Conservation (phyloP, 92 coral and sea anemone species). For the Anthopleura xanthogrammica region DNA sequence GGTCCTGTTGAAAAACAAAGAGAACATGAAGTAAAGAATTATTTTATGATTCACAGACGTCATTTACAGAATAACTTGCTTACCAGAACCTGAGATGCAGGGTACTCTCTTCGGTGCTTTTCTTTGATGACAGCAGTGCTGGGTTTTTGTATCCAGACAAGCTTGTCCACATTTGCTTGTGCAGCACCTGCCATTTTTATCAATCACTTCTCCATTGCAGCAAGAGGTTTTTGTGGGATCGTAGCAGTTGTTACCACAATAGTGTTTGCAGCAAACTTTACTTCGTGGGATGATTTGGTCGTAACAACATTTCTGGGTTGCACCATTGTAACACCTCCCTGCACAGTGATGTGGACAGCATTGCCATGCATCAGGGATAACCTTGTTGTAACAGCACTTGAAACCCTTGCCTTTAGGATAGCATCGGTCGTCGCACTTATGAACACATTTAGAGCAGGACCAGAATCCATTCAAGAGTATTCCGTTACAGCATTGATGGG, state of each 20-base stretch:
- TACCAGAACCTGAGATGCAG: background rate
- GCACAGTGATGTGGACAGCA: background rate
- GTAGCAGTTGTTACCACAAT: constrained; percentile 1
- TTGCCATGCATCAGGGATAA: background rate
- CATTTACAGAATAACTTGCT: background rate
- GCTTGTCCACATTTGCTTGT: background rate
- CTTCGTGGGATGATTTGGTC: background rate
- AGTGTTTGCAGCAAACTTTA: background rate
- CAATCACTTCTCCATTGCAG: background rate
- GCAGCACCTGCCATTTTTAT: background rate
- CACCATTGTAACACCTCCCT: background rate
- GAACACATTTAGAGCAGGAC: background rate
- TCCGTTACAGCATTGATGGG: background rate
- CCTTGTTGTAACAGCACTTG: background rate
- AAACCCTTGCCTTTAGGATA: background rate
- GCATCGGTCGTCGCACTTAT: background rate
- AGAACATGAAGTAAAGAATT: too few relatives aligned
- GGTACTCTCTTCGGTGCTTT: background rate
- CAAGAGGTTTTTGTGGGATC: background rate
- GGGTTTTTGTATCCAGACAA: background rate
- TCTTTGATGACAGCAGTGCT: background rate
- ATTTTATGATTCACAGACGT: too few relatives aligned
- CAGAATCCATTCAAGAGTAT: background rate
- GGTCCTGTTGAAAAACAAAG: background rate
- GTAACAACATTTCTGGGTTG: background rate